phyloP scores from a whole-genome alignment of 2,797 vertebrate genomes.

The Siniperca obscura region DNA sequence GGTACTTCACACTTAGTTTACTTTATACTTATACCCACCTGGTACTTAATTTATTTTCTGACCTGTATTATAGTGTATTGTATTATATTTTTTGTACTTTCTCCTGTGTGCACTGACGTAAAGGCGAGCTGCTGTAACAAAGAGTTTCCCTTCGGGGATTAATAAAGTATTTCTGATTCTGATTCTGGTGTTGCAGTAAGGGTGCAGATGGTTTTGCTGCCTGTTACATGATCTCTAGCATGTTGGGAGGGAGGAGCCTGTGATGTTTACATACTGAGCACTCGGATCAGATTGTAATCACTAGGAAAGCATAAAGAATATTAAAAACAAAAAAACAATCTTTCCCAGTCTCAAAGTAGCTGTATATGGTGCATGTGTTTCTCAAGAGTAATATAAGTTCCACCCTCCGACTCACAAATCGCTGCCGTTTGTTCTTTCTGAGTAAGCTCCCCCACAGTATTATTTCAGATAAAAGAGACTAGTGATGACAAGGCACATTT shows the following conservation, averaged over 20 bases:
- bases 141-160: too few species aligned
- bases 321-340: neutral
- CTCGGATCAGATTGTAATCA: constrained; percentile 1
- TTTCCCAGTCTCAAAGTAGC: neutral
- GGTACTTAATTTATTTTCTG: too few species aligned
- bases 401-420: neutral
- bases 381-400: neutral
- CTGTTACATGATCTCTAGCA: neutral
- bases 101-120: too few species aligned
- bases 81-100: too few species aligned
- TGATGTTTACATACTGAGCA: constrained; percentile 6
- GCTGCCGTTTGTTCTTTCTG: neutral
- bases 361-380: neutral
- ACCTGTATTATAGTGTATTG: too few species aligned
- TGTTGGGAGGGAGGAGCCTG: neutral
- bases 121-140: too few species aligned
- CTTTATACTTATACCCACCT: too few species aligned
- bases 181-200: neutral
- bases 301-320: neutral
- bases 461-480: too few species aligned
- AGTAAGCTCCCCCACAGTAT: too few species aligned
- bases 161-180: too few species aligned
- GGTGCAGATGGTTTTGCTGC: neutral
- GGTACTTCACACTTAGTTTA: too few species aligned
- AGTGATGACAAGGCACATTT: constrained; percentile 5